These are phyloP conservation scores for Saguinus imperator DNA, from an alignment of 2,113 vertebrate genomes.

Conservation along the genomic window DNA sequence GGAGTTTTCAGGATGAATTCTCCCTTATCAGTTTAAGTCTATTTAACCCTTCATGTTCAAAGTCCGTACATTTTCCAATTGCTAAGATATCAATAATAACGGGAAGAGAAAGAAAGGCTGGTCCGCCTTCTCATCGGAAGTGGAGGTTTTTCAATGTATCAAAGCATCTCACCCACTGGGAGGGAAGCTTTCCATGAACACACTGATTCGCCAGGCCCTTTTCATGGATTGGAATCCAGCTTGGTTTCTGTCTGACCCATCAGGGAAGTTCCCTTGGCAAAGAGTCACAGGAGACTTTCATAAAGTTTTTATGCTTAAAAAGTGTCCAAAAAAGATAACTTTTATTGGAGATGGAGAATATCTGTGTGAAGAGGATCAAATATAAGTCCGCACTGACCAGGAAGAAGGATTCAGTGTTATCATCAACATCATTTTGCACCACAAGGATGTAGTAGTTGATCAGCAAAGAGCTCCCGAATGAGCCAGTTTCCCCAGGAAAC, in stretches of 20 bases:
- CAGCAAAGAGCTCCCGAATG: neutral
- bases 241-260: constrained; percentile 35
- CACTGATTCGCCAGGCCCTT: constrained; percentile 7
- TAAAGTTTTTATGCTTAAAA: constrained; percentile 35
- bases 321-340: constrained; percentile 17
- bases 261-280: constrained; percentile 43
- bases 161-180: constrained; percentile 20
- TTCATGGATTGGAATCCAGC: constrained; percentile 31
- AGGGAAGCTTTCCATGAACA: constrained; percentile 43
- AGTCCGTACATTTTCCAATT: constrained; percentile 39
- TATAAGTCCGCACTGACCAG: neutral
- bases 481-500: neutral
- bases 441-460: neutral
- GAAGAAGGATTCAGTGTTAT: neutral
- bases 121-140: constrained; percentile 25
- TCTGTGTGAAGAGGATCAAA: neutral
- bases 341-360: neutral
- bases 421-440: neutral
- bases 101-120: neutral
- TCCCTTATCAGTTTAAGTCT: constrained; percentile 81
- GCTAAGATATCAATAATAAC: constrained; percentile 16
- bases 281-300: constrained; percentile 24
- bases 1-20: constrained; percentile 83
- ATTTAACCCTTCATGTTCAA: constrained; percentile 83
- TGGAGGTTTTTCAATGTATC: constrained; percentile 13